phyloP scores from a whole-genome alignment of 2,113 vertebrate genomes.

The Xenus cinereus region DNA sequence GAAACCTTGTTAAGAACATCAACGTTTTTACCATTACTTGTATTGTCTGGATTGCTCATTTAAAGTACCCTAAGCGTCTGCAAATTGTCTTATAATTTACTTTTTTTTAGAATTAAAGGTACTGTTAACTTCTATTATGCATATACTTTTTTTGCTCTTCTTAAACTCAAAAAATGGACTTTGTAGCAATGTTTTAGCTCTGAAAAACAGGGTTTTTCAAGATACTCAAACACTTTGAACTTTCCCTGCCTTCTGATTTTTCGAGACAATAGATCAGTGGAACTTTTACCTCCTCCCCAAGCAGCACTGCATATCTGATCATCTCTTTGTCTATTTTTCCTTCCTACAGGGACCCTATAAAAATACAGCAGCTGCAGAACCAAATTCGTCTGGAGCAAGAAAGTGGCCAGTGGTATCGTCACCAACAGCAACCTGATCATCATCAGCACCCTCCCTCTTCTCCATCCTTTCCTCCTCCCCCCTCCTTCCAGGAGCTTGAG shows the following conservation, averaged over 20 bases:
- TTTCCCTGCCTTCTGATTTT: background rate
- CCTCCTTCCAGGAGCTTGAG: constrained; percentile 89
- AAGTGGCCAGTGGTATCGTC: constrained; percentile 73
- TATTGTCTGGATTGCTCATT: background rate
- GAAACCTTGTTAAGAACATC: background rate
- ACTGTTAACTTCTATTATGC: background rate
- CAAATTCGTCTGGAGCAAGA: constrained; percentile 92
- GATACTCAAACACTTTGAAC: background rate
- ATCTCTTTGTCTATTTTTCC: constrained; percentile 40
- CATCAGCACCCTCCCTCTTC: constrained; percentile 73
- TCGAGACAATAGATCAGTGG: background rate
- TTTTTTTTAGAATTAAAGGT: background rate
- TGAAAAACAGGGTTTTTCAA: background rate
- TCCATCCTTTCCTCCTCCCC: constrained; percentile 89
- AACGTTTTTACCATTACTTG: background rate
- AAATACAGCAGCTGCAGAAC: constrained; percentile 92
- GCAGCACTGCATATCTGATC: background rate
- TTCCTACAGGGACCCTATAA: constrained; percentile 83
- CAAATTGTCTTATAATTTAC: background rate
- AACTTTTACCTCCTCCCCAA: background rate
- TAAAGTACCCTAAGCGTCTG: background rate
- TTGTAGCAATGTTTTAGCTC: background rate
- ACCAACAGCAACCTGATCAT: constrained; percentile 67
- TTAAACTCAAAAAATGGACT: background rate
- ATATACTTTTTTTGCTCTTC: background rate